Conservation (phyloP, 2,888 invertebrate species). For the Augiades crinisus region DNA sequence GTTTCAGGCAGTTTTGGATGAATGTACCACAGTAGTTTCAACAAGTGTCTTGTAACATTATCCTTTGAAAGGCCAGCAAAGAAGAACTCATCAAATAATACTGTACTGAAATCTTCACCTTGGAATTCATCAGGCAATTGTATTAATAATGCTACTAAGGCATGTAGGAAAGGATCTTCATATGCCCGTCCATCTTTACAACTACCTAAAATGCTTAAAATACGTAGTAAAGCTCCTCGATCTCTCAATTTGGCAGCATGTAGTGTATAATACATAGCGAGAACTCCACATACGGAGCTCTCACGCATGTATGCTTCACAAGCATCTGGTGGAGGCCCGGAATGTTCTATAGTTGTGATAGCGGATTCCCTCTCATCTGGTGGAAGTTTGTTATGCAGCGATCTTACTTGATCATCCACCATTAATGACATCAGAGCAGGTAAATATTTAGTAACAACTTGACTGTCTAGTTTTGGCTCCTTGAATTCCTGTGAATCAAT, state of each 20-base stretch:
- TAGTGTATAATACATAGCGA: conserved; percentile 97
- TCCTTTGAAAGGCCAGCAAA: conserved; percentile 94
- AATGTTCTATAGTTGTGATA: conserved; percentile 95
- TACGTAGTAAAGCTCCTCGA: conserved; percentile 89
- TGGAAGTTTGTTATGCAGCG: conserved; percentile 91
- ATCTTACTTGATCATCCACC: conserved; percentile 93
- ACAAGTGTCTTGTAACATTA: conserved; percentile 94
- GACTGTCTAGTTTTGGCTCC: conserved; percentile 96
- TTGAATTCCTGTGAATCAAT: conserved; percentile 97
- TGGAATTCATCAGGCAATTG: conserved; percentile 96
- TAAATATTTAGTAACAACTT: conserved; percentile 96
- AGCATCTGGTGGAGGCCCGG: conserved; percentile 95
- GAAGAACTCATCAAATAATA: conserved; percentile 97
- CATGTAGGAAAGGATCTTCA: conserved; percentile 97
- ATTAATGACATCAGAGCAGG: conserved; percentile 96
- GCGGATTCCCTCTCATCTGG: conserved; percentile 97
- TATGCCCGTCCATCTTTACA: conserved; percentile 96
- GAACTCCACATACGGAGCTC: conserved; percentile 94
- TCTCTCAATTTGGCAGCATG: conserved; percentile 93
- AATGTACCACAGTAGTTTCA: conserved; percentile 95
- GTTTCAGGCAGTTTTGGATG: conserved; percentile 91
- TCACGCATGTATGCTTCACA: conserved; percentile 96
- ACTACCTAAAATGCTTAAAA: conserved; percentile 93
- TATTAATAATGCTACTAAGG: conserved; percentile 91
- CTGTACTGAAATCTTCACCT: conserved; percentile 96